Conservation (phyloP, 1,140 invertebrate genomes). For the Calephelis virginiensis region DNA sequence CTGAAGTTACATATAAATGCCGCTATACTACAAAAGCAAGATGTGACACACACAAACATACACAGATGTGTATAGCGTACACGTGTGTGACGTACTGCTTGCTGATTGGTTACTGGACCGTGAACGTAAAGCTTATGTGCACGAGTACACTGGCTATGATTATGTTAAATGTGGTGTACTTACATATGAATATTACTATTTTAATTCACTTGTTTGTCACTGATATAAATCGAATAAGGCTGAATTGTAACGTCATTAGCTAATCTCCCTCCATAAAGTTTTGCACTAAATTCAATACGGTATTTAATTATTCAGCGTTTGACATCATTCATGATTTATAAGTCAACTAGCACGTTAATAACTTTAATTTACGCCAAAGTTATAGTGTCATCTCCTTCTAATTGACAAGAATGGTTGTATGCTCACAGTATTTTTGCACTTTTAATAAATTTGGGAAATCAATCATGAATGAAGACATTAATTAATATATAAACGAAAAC, state of each 20-base stretch:
- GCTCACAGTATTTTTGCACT: too few species aligned
- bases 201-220: constrained; percentile 5
- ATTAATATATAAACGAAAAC: too few species aligned
- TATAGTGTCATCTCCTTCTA: too few species aligned
- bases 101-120: constrained; percentile 7
- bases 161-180: constrained; percentile 13
- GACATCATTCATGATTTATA: too few species aligned
- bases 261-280: too few species aligned
- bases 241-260: not conserved
- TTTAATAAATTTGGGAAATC: too few species aligned
- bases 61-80: not conserved
- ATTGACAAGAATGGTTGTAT: too few species aligned
- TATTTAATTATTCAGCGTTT: too few species aligned
- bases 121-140: constrained; percentile 14
- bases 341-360: too few species aligned
- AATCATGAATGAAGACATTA: too few species aligned
- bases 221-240: not conserved
- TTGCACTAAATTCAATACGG: not conserved
- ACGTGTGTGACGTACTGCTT: constrained; percentile 3
- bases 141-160: constrained; percentile 9
- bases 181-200: not conserved
- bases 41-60: not conserved
- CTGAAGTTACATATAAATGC: not conserved
- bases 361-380: too few species aligned
- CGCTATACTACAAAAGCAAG: constrained; percentile 7